Conservation (phyloP, 2,797 vertebrate genomes). For the Heteromormyrus szaboi region DNA sequence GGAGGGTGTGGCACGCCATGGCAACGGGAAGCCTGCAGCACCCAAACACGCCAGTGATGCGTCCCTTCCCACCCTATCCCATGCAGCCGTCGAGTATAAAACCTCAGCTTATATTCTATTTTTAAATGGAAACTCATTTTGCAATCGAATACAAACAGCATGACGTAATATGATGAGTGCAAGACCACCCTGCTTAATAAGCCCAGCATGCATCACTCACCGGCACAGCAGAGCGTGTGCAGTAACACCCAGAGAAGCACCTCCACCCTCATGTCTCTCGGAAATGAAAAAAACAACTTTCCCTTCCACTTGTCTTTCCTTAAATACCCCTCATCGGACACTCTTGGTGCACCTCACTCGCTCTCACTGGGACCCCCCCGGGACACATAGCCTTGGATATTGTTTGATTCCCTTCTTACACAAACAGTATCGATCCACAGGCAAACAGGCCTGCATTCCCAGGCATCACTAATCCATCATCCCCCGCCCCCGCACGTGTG, state of each 20-base stretch:
- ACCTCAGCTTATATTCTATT: background rate
- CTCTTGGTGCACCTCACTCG: background rate
- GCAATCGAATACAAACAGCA: background rate
- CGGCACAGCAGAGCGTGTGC: conserved; percentile 42
- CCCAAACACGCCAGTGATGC: background rate
- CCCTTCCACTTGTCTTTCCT: background rate
- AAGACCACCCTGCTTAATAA: too few relatives aligned
- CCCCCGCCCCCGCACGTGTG: too few relatives aligned
- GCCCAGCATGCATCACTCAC: conserved; percentile 35
- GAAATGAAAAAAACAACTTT: background rate
- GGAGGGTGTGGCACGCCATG: conserved; percentile 31
- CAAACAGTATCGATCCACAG: conserved; percentile 18
- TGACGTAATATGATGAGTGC: background rate
- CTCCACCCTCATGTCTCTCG: conserved; percentile 41
- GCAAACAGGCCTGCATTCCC: conserved; percentile 10
- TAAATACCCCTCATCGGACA: conserved; percentile 7
- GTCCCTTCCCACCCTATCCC: background rate
- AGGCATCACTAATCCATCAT: background rate
- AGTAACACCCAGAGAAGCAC: conserved; percentile 41
- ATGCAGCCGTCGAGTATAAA: background rate
- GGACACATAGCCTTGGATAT: conserved; percentile 19
- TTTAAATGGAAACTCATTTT: background rate
- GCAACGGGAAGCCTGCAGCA: conserved; percentile 39
- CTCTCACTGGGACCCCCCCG: conserved; percentile 21
- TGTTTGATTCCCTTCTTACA: background rate